These are phyloP conservation scores for Xiphophorus hellerii DNA, from an alignment of 2,113 vertebrate genomes.

Conservation along the genomic window DNA sequence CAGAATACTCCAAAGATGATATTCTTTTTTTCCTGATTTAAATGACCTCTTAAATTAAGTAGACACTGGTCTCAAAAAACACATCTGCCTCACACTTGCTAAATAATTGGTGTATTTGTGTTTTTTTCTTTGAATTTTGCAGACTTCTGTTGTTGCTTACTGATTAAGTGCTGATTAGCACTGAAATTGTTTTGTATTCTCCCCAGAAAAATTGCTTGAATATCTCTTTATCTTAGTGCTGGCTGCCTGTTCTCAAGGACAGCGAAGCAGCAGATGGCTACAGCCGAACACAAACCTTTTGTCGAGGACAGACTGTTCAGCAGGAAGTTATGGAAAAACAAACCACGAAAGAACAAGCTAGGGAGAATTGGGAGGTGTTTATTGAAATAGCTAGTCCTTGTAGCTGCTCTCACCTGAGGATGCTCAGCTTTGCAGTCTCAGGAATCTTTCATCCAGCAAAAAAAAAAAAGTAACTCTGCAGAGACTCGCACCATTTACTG, in stretches of 20 bases:
- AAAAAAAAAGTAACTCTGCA: conserved; percentile 51
- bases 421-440: conserved; percentile 51
- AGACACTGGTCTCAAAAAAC: background rate
- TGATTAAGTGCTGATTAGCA: background rate
- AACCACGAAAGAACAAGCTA: conserved; percentile 17
- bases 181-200: conserved; percentile 18
- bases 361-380: conserved; percentile 38
- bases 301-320: conserved; percentile 49
- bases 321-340: conserved; percentile 17
- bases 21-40: background rate
- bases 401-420: conserved; percentile 67
- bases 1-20: background rate
- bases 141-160: background rate
- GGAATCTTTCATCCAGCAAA: conserved; percentile 67
- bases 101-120: background rate
- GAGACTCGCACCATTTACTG: conserved; percentile 49
- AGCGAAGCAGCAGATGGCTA: conserved; percentile 45
- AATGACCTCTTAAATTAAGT: background rate
- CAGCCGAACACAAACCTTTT: conserved; percentile 50
- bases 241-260: conserved; percentile 61
- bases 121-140: background rate
- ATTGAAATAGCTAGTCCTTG: conserved; percentile 57
- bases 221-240: conserved; percentile 44
- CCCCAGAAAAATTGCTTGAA: conserved; percentile 11
- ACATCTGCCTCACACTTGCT: background rate